Evolutionary conservation across 92 coral and sea anemone species (phyloP), one percentile per base, ranked within the genome.

Genomic region (Scolanthus callimorphus): DNA sequence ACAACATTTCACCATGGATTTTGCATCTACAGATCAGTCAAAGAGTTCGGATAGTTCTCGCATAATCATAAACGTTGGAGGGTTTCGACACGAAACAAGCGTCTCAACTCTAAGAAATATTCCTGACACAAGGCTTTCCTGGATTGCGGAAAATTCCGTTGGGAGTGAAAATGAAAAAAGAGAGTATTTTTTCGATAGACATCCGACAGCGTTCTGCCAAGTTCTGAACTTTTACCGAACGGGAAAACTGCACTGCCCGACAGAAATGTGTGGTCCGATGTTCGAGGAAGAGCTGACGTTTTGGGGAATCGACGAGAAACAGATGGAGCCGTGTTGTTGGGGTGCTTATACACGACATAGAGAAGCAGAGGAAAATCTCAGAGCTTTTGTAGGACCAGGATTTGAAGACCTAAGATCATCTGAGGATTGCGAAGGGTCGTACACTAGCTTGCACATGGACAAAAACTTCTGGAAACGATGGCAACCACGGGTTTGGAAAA

Each of bases 281-380:
- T 88, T 78, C 48, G 96, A 88, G 29, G 96, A 88, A 39, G 96
- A 88, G 24, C 63, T 88, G n/a, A 53, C 31, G 1, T 88, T 88
- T 57, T 88, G 96, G 96, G 96, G 96, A 46, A 84, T 88, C 45
- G 96, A 88, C 58, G 96, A 88, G 23, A 83, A 88, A 24, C 96
- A 88, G 57, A 88, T 88, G 96, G 96, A 88, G 31, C 96, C 96
- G 1, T 88, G 96, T 47, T 88, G 96, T 51, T 88, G 96, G 96
- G 90, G 91, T 11, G 78, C 68, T 1, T 88, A 78, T 31, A 88
- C 96, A 8, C 88, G 78, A 22, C 96, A 88, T 31, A 79, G 96
- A 11, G 96, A 88, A 29, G 96, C 96, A 0, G 96, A 88, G 50
- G 83, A 78, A 20, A 88, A 88, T 43, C 67, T 88, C n/a, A 88